Evolutionary conservation across 2,797 vertebrate species (phyloP), one percentile per base, ranked within the genome.

Genomic region (Gallinago solitaria): DNA sequence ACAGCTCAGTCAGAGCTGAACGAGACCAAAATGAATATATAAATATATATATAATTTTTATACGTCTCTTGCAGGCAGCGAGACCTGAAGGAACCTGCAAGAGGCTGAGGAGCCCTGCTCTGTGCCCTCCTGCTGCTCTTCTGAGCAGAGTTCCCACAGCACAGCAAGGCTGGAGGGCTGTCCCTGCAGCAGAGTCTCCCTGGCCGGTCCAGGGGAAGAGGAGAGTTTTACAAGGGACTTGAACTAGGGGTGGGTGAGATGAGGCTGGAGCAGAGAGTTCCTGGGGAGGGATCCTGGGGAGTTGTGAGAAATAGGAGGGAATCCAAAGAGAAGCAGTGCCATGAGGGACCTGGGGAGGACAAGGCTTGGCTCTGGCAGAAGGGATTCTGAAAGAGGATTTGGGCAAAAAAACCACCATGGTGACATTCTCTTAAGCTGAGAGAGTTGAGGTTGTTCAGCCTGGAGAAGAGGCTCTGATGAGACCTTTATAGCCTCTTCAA

Each of bases 391-490:
- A 7, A 4, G 14, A 30, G 6, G 30, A 47, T 51, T 64, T 7
- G 5, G 14, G 16, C 24, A 17, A 10, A 10, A 65, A 57, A 0
- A 0, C 8, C 32, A 13, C 0, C 0, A 3, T 1, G 2, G 78
- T 21, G 54, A 37, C 10, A 6, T 18, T 57, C 6, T 24, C 56
- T 24, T n/a, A 25, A 33, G 33, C 33, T 17, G 57, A 59, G 33
- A 25, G 33, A 59, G 57, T 16, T 25, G 57, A 23, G 33, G 23
- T 7, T 7, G 23, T 25, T 59, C 57, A 17, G 57, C 33, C 33
- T 25, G 57, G 33, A 59, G 33, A 59, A 59, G 57, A 35, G 57
- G 57, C 57, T 35, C 33, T 17, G 16, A 43, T 43, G 41, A 43
- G 41, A 17, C 8, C 41, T 43, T 4, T 43, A 17, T 43, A 43